Evolutionary conservation across 2,888 invertebrate genomes (phyloP).

Genomic region (Gerris lacustris): DNA sequence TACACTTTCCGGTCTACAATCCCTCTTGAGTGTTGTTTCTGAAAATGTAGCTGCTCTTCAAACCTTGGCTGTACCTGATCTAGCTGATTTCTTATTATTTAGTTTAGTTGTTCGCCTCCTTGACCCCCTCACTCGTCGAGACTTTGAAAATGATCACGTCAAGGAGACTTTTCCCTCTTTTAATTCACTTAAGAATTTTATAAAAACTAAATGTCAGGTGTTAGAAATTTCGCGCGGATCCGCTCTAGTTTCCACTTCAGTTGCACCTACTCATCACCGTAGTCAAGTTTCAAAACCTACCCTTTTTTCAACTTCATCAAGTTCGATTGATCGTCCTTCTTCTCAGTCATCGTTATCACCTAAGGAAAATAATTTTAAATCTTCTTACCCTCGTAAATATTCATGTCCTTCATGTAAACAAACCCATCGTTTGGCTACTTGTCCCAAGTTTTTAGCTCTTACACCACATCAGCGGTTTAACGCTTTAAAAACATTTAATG

Average conservation of each 20-base stretch:
- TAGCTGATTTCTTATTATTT: constrained; percentile 19
- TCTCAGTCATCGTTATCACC: not conserved
- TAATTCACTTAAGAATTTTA: constrained; percentile 14
- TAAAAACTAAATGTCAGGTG: constrained; percentile 11
- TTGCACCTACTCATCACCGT: not conserved
- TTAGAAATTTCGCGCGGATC: constrained; percentile 1
- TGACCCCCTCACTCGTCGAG: constrained; percentile 12
- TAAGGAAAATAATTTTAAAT: not conserved
- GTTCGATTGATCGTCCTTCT: no score
- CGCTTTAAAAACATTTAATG: not conserved
- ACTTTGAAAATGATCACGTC: constrained; percentile 15
- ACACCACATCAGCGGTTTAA: constrained; percentile 3
- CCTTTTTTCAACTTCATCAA: not conserved
- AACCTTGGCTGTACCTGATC: constrained; percentile 12
- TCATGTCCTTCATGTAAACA: not conserved
- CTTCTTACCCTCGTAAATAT: not conserved
- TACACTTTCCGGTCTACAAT: not conserved
- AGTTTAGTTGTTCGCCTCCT: constrained; percentile 15
- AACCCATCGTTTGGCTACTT: constrained; percentile 1
- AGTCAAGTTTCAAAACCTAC: not conserved
- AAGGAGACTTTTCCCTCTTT: constrained; percentile 12
- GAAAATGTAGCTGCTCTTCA: constrained; percentile 17
- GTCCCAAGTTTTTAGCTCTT: constrained; percentile 8
- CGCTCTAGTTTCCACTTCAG: no score
- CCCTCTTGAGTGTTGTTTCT: constrained; percentile 13